A percentile compares a stretch with the other conserved stretches of the same genome.
Conservation (phyloP, 37 sponge, comb jelly and placozoan species). For the Chondrilla cf. caribensis region DNA sequence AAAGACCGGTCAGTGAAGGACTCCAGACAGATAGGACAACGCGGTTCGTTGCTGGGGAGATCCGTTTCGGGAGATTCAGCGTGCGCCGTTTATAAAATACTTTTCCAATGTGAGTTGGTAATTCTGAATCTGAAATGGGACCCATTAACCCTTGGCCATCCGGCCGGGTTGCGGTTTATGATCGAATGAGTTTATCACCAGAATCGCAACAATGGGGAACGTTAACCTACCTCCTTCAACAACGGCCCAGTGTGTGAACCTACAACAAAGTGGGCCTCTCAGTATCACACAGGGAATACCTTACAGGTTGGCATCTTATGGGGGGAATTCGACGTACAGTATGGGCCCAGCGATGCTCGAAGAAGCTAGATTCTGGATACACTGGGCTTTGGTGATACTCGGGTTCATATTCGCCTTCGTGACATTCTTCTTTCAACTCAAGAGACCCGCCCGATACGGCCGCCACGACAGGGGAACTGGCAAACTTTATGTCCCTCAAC, state of each 20-base stretch:
- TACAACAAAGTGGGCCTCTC: not conserved
- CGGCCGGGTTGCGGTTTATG: no score
- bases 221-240: no score
- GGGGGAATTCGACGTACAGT: not conserved
- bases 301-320: not conserved
- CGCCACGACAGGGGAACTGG: slow-evolving; percentile 35
- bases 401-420: slow-evolving; percentile 56
- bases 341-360: not conserved
- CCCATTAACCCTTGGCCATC: no score
- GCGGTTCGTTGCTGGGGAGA: slow-evolving; percentile 20
- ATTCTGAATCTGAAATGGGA: no score
- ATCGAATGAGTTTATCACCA: no score
- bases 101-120: no score
- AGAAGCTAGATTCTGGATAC: slow-evolving; percentile 52
- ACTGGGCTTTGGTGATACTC: slow-evolving; percentile 48
- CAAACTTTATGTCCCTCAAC: slow-evolving; percentile 24
- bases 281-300: not conserved
- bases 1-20: slow-evolving; percentile 54
- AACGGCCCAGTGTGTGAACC: no score
- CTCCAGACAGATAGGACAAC: slow-evolving; percentile 75
- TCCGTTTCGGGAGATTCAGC: no score
- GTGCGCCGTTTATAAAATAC: no score
- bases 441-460: slow-evolving; percentile 62
- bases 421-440: slow-evolving; percentile 42
- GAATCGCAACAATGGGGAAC: no score